phyloP scores from a whole-genome alignment of 2,888 invertebrate genomes.

The Hemithea aestivaria region DNA sequence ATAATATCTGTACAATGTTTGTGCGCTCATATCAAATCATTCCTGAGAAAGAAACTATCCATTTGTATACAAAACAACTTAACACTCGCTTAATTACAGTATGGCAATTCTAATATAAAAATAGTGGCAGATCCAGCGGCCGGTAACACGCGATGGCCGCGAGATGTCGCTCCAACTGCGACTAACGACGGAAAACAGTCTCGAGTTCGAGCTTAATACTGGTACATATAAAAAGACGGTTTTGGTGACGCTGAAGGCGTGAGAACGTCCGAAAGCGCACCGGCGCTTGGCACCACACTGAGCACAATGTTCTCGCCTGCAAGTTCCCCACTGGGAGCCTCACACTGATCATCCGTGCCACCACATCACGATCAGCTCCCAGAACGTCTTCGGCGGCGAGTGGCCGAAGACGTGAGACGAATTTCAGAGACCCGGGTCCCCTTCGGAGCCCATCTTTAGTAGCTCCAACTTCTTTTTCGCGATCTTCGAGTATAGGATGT shows the following conservation, averaged over 20 bases:
- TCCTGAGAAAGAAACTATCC: conserved; percentile 53
- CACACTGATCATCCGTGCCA: conserved; percentile 77
- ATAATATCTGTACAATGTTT: conserved; percentile 67
- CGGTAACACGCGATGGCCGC: conserved; percentile 56
- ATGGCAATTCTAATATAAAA: conserved; percentile 70
- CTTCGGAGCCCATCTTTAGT: conserved; percentile 90
- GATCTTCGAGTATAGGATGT: conserved; percentile 93
- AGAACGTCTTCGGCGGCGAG: conserved; percentile 83
- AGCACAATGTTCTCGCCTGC: conserved; percentile 73
- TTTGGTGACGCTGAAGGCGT: conserved; percentile 62
- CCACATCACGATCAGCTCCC: conserved; percentile 79
- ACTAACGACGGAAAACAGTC: conserved; percentile 70
- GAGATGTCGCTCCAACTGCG: conserved; percentile 47
- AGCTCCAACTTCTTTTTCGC: conserved; percentile 93
- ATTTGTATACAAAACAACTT: conserved; percentile 53
- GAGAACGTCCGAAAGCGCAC: conserved; percentile 59
- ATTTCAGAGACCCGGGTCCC: conserved; percentile 83
- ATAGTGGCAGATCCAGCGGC: conserved; percentile 62
- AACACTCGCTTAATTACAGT: conserved; percentile 53
- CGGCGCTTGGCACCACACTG: conserved; percentile 72
- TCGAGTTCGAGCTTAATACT: conserved; percentile 52
- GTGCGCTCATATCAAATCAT: conserved; percentile 74
- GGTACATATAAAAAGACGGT: conserved; percentile 70
- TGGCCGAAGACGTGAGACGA: conserved; percentile 84
- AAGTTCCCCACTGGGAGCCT: conserved; percentile 62